A percentile compares a stretch with the other conserved stretches of the same genome.
These are phyloP conservation scores for Phrynosoma blainvillii DNA, from an alignment of 2,113 vertebrate species.

Conservation along the genomic window DNA sequence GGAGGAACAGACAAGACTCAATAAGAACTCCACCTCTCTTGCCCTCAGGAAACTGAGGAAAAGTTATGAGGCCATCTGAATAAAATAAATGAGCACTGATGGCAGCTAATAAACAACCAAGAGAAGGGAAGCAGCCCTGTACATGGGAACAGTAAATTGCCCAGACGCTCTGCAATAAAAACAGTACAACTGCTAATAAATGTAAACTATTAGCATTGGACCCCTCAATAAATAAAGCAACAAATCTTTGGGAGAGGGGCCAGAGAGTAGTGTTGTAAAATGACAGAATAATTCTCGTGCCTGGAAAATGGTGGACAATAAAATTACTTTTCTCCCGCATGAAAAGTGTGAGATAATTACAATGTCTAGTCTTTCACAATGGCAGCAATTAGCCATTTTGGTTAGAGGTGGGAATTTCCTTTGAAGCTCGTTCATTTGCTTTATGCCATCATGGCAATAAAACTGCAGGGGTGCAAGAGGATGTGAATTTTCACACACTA, in stretches of 20 bases:
- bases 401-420: too few relatives aligned
- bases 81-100: constrained; percentile 51
- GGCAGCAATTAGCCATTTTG: too few relatives aligned
- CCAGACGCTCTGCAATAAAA: constrained; percentile 31
- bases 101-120: constrained; percentile 53
- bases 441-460: too few relatives aligned
- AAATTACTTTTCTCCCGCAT: too few relatives aligned
- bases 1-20: neutral
- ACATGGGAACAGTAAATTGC: constrained; percentile 58
- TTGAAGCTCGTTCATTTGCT: too few relatives aligned
- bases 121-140: constrained; percentile 51
- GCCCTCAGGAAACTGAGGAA: neutral
- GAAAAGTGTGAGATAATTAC: too few relatives aligned
- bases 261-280: neutral
- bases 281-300: too few relatives aligned
- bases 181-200: constrained; percentile 52
- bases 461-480: too few relatives aligned
- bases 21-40: neutral
- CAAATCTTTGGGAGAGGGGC: constrained; percentile 32
- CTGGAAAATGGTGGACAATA: too few relatives aligned
- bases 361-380: too few relatives aligned
- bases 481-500: too few relatives aligned
- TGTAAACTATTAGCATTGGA: constrained; percentile 52
- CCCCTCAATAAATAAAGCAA: constrained; percentile 56
- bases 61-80: constrained; percentile 40